Percentiles rank a stretch among this genome's conserved stretches.
Evolutionary conservation across 2,113 vertebrate species (phyloP).

Genomic region (Nycticryphes semicollaris): DNA sequence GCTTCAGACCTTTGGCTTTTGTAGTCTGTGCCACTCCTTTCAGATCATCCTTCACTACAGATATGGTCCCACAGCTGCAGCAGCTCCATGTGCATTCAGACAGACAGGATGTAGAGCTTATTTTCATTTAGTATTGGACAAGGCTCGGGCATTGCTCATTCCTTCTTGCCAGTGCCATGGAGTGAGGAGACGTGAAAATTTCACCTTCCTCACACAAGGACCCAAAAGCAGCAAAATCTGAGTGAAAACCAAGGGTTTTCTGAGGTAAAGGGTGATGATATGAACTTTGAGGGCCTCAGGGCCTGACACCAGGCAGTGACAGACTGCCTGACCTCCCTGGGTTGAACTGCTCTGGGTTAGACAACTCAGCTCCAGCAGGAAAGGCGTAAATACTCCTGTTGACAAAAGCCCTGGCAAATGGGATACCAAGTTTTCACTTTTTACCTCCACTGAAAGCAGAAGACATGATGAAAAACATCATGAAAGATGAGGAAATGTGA

Average conservation of each 20-base stretch:
- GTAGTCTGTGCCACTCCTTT: not conserved
- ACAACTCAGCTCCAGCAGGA: not conserved
- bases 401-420: not conserved
- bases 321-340: not conserved
- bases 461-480: not conserved
- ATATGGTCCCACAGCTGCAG: not conserved
- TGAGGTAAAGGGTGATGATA: not conserved
- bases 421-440: not conserved
- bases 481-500: not conserved
- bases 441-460: not conserved
- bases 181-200: not conserved
- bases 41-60: not conserved
- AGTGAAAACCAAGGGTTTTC: not conserved
- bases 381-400: not conserved
- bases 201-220: rapidly evolving
- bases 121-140: not conserved
- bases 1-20: not conserved
- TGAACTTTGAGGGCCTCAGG: not conserved
- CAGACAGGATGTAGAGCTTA: not conserved
- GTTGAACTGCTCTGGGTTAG: not conserved
- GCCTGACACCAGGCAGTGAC: not conserved
- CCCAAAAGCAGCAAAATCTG: not conserved
- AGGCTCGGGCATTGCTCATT: not conserved
- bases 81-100: not conserved
- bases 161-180: not conserved